Evolutionary conservation across 2,113 vertebrate genomes (phyloP).

Genomic region (Gobius niger): DNA sequence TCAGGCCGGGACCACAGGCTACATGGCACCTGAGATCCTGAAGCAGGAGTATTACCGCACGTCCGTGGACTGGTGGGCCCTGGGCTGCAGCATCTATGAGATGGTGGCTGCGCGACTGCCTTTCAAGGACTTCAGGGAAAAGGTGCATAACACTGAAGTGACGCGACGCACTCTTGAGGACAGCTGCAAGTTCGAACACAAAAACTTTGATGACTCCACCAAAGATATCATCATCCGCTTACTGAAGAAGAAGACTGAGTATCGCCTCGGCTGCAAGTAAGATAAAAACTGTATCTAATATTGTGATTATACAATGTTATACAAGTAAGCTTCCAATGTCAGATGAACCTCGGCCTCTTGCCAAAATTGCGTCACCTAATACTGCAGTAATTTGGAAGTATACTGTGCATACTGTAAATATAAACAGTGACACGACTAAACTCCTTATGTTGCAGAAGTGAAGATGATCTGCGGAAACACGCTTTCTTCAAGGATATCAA

Average conservation of each 20-base stretch:
- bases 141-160: slow-evolving; percentile 83
- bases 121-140: slow-evolving; percentile 87
- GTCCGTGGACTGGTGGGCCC: slow-evolving; percentile 90
- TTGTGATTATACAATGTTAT: no score
- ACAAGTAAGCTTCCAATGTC: no score
- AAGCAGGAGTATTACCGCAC: slow-evolving; percentile 81
- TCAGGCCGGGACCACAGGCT: slow-evolving; percentile 88
- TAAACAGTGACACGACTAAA: background rate
- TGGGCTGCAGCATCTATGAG: slow-evolving; percentile 90
- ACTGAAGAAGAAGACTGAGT: slow-evolving; percentile 79
- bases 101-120: slow-evolving; percentile 86
- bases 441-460: slow-evolving; percentile 55
- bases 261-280: slow-evolving; percentile 87
- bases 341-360: no score
- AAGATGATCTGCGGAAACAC: slow-evolving; percentile 82
- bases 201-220: slow-evolving; percentile 77
- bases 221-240: slow-evolving; percentile 83
- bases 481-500: slow-evolving; percentile 84
- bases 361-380: no score
- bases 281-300: no score
- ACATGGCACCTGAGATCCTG: slow-evolving; percentile 91
- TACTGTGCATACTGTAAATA: background rate
- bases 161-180: slow-evolving; percentile 84
- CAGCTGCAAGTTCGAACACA: slow-evolving; percentile 80
- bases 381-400: no score